Evolutionary conservation across 92 coral and sea anemone species (phyloP).

Genomic region (Heteractis magnifica): DNA sequence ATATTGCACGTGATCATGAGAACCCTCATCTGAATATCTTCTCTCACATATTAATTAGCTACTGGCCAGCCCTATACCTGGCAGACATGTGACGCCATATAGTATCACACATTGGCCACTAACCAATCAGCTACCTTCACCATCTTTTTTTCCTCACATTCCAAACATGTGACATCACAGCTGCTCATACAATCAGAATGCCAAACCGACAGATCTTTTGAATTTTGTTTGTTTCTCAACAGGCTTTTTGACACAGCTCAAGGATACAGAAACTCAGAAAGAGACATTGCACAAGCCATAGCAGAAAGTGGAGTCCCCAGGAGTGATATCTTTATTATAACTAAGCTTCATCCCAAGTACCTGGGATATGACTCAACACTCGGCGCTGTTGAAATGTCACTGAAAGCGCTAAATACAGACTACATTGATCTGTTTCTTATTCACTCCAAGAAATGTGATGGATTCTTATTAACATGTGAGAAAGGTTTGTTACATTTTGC

Average conservation of each 20-base stretch:
- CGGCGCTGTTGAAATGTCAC: slow-evolving; percentile 77
- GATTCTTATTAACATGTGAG: slow-evolving; percentile 60
- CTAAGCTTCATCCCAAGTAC: slow-evolving; percentile 87
- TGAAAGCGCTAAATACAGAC: slow-evolving; percentile 73
- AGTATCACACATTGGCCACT: too few relatives aligned
- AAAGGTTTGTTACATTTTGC: slow-evolving; percentile 56
- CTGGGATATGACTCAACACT: slow-evolving; percentile 80
- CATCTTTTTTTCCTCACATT: too few relatives aligned
- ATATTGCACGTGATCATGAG: slow-evolving; percentile 69
- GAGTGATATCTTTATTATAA: slow-evolving; percentile 78
- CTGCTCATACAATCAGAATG: neutral
- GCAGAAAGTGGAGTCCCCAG: slow-evolving; percentile 76
- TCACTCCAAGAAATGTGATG: slow-evolving; percentile 78
- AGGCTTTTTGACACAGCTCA: slow-evolving; percentile 97
- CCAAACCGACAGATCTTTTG: neutral
- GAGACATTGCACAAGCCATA: slow-evolving; percentile 75
- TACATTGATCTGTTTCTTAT: slow-evolving; percentile 94
- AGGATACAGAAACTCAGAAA: slow-evolving; percentile 78
- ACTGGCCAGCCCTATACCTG: too few relatives aligned
- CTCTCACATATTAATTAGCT: slow-evolving; percentile 7
- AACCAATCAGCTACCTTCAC: too few relatives aligned
- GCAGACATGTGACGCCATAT: too few relatives aligned
- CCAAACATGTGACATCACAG: too few relatives aligned
- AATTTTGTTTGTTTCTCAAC: neutral
- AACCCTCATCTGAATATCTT: slow-evolving; percentile 74